phyloP scores from a whole-genome alignment of 1,140 invertebrate species.

The Drosophila rufa region DNA sequence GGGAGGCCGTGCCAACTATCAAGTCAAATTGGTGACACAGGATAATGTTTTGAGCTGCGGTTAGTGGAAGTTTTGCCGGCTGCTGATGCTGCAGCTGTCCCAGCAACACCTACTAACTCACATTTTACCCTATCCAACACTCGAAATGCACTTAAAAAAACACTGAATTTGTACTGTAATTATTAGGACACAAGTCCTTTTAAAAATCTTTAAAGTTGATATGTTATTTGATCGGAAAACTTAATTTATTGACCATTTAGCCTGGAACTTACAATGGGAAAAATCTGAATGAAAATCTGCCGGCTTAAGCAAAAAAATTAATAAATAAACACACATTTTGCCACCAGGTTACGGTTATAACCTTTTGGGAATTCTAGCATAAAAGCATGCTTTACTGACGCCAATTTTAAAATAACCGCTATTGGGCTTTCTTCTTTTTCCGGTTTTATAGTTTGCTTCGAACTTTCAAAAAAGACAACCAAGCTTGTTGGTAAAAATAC shows the following conservation, averaged over 20 bases:
- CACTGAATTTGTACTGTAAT: rapidly evolving
- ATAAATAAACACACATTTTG: too few relatives aligned
- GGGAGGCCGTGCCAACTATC: conserved; percentile 70
- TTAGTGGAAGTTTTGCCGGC: conserved; percentile 65
- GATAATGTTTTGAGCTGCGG: conserved; percentile 81
- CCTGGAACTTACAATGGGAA: too few relatives aligned
- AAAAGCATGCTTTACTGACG: too few relatives aligned
- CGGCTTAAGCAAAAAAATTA: too few relatives aligned
- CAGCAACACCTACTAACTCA: conserved; percentile 29
- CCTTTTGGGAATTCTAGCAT: too few relatives aligned
- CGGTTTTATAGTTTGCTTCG: too few relatives aligned
- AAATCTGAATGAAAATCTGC: too few relatives aligned
- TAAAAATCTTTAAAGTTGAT: not conserved
- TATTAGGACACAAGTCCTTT: rapidly evolving
- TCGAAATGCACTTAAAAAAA: conserved; percentile 9
- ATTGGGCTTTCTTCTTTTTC: too few relatives aligned
- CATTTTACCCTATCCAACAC: conserved; percentile 9
- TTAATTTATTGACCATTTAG: not conserved
- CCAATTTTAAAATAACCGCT: too few relatives aligned
- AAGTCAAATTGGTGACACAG: conserved; percentile 82
- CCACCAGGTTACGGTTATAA: too few relatives aligned
- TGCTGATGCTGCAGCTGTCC: conserved; percentile 45
- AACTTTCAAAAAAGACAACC: too few relatives aligned
- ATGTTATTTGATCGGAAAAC: not conserved
- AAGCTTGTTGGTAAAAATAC: not conserved